phyloP scores from a whole-genome alignment of 1,140 invertebrate species.

The Platorchestia sp. region DNA sequence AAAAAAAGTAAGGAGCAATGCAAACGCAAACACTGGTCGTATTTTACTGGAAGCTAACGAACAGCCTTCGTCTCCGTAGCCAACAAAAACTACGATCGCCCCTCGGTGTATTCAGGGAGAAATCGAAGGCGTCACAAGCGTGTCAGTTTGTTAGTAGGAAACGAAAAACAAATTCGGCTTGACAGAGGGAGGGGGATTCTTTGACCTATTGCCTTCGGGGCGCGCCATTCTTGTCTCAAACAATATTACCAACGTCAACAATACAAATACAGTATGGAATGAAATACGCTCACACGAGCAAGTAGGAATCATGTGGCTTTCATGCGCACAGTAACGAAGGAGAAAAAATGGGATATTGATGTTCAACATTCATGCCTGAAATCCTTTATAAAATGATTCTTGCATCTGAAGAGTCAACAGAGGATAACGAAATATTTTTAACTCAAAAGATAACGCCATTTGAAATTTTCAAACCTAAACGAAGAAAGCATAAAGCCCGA shows the following conservation, averaged over 20 bases:
- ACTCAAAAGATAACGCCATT: no score
- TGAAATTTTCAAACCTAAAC: not conserved
- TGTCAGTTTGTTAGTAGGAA: constrained; percentile 5
- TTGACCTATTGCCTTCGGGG: not conserved
- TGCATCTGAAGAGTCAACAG: not conserved
- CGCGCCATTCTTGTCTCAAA: not conserved
- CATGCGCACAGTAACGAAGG: not conserved
- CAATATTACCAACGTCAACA: not conserved
- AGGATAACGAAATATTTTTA: no score
- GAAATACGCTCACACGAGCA: not conserved
- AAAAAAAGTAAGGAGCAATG: not conserved
- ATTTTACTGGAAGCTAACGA: constrained; percentile 28
- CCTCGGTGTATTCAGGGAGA: not conserved
- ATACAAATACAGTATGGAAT: not conserved
- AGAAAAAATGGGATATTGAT: not conserved
- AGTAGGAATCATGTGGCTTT: not conserved
- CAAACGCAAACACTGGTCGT: not conserved
- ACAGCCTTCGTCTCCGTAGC: not conserved
- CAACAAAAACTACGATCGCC: not conserved
- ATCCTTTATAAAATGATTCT: not conserved
- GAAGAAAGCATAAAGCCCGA: not conserved
- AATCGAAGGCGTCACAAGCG: constrained; percentile 49
- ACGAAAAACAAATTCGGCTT: constrained; percentile 35
- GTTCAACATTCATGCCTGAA: not conserved
- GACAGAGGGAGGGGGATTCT: not conserved